Conservation (phyloP, 2,113 vertebrate species). For the Rhabdornis inornatus region DNA sequence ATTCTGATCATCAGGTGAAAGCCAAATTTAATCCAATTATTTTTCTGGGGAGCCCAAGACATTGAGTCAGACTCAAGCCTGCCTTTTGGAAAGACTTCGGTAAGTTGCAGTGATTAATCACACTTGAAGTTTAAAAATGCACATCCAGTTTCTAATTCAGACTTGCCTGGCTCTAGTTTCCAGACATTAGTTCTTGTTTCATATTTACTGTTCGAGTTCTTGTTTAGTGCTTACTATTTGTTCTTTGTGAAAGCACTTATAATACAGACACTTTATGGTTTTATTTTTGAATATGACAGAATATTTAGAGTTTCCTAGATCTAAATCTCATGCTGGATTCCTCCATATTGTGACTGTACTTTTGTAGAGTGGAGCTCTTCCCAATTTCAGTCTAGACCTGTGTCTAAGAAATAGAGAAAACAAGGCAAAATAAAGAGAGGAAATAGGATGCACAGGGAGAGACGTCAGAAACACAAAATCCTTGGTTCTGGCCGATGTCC, state of each 20-base stretch:
- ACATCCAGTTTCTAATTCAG: neutral
- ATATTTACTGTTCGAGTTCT: neutral
- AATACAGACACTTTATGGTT: neutral
- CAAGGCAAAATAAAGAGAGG: neutral
- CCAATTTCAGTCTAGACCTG: neutral
- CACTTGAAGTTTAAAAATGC: neutral
- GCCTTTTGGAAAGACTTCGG: neutral
- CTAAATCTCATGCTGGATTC: neutral
- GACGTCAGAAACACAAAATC: neutral
- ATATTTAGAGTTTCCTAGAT: neutral
- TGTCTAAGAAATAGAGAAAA: neutral
- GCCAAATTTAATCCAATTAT: neutral
- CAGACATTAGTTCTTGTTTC: neutral
- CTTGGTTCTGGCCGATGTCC: neutral
- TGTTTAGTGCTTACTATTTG: neutral
- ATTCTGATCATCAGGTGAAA: neutral
- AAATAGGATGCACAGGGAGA: fast-evolving
- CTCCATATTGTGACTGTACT: neutral
- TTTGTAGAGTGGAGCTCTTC: neutral
- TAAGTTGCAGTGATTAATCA: neutral
- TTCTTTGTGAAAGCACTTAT: neutral
- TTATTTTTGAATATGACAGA: neutral
- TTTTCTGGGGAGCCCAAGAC: neutral
- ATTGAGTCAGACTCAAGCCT: neutral
- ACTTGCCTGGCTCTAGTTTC: neutral